A percentile compares a stretch with the other conserved stretches of the same genome.
Evolutionary conservation across 2,888 invertebrate genomes (phyloP).

Genomic region (Hydrotaea diabolus): DNA sequence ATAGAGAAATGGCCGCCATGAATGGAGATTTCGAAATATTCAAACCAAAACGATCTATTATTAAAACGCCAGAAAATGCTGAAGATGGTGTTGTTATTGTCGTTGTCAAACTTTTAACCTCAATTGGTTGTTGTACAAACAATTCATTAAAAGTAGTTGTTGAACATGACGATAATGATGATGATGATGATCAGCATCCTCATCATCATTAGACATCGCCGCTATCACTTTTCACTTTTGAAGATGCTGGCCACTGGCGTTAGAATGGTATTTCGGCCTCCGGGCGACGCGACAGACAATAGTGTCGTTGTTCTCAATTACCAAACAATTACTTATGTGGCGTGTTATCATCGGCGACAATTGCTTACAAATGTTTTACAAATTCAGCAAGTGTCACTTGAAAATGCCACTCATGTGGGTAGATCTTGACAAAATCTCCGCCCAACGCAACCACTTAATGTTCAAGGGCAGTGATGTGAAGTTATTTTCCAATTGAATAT

Average conservation of each 20-base stretch:
- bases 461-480: no score
- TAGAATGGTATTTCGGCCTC: no score
- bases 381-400: no score
- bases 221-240: neutral
- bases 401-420: no score
- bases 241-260: neutral
- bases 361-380: no score
- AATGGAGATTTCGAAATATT: neutral
- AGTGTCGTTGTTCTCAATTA: neutral
- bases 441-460: no score
- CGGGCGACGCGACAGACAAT: no score
- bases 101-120: constrained; percentile 59
- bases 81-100: constrained; percentile 18
- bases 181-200: neutral
- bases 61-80: neutral
- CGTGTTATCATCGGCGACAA: no score
- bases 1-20: no score
- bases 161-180: neutral
- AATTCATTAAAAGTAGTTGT: constrained; percentile 45
- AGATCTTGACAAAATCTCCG: no score
- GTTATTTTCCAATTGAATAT: no score
- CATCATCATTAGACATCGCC: no score
- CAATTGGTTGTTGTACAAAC: constrained; percentile 54
- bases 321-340: neutral
- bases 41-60: neutral